Percentiles rank a stretch among this genome's conserved stretches.
Conservation (phyloP, 2,888 invertebrate species). For the Automeris io region DNA sequence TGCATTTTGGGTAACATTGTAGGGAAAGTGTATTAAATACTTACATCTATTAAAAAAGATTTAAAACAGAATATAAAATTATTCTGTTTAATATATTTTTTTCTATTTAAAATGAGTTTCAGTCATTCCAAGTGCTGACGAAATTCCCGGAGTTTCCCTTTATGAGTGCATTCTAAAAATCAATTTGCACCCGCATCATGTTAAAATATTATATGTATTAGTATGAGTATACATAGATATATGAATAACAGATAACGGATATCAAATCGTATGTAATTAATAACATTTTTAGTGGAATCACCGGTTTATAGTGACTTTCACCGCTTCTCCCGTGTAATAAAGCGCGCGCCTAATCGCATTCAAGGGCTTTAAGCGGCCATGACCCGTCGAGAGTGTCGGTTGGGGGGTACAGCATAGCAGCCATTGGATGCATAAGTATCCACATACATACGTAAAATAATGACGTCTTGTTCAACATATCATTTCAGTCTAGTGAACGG, state of each 20-base stretch:
- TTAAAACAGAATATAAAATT: too few species aligned
- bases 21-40: too few species aligned
- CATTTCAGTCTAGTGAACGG: constrained; percentile 27
- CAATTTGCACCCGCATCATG: too few species aligned
- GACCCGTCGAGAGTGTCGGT: constrained; percentile 57
- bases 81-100: too few species aligned
- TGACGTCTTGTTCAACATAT: constrained; percentile 24
- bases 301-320: constrained; percentile 32
- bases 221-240: too few species aligned
- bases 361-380: constrained; percentile 76
- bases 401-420: constrained; percentile 37
- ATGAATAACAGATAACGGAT: constrained; percentile 4
- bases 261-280: background rate
- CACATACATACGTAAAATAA: constrained; percentile 13
- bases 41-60: too few species aligned
- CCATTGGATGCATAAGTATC: constrained; percentile 45
- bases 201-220: too few species aligned
- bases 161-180: too few species aligned
- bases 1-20: too few species aligned
- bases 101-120: too few species aligned
- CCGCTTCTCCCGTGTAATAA: constrained; percentile 52
- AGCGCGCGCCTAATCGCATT: constrained; percentile 57
- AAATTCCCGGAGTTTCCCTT: too few species aligned
- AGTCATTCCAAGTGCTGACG: too few species aligned
- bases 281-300: constrained; percentile 1